Evolutionary conservation across 2,113 vertebrate species (phyloP), one percentile per base, ranked within the genome.

Genomic region (Upupa epops): DNA sequence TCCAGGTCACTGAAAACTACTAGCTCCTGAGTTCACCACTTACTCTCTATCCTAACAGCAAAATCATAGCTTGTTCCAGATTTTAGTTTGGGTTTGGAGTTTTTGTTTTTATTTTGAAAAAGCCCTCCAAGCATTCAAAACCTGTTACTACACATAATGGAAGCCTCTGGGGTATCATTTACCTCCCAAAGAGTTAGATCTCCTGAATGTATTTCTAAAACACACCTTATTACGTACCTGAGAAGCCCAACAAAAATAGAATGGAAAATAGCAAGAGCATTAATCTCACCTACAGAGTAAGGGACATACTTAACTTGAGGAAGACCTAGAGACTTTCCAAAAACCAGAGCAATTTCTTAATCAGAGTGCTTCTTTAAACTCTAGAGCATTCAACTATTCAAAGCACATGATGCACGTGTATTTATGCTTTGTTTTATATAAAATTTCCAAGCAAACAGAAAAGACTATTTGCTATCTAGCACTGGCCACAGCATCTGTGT

Each of bases 331-430:
- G 22, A 59, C 29, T 81, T 76, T 29, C 14, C 36, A 5, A 81
- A 32, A 31, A 48, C 26, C n/a, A 31, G 18, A 73, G 36, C 13
- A 31, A 24, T 32, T 80, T 54, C 46, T 36, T n/a, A 21, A 28
- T 49, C 65, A 40, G 26, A 78, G 32, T 45, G 29, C 29, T 29
- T 64, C 1, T 14, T 25, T 52, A 34, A 81, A 42, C 48, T 63
- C 80, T 17, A 37, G 22, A 31, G 12, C 28, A 63, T 25, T 69
- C 25, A 18, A 31, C 10, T 25, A 63, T 25, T 69, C 25, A 18
- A 46, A 78, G 80, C 48, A 51, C 80, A 26, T 18, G 20, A 63
- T 4, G 26, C 15, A 34, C 17, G 11, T 0, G 0, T 18, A 28
- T 15, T 58, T 76, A 29, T 8, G 0, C 51, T 15, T 18, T 5